Evolutionary conservation across 2,113 vertebrate species (phyloP).

Genomic region (Brienomyrus longianalis): DNA sequence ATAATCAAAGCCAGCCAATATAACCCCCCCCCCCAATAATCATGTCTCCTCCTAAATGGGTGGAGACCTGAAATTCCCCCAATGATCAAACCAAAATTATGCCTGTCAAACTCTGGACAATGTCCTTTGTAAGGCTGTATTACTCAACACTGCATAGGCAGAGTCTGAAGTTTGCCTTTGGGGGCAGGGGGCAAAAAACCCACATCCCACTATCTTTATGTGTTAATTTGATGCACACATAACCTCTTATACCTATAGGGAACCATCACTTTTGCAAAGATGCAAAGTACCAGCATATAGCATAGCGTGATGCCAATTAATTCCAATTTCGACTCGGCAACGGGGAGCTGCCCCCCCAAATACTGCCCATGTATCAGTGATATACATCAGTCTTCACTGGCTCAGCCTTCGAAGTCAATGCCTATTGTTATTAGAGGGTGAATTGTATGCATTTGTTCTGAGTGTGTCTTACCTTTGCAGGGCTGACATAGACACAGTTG

Average conservation of each 20-base stretch:
- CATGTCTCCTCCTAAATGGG: no score
- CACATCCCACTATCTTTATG: neutral
- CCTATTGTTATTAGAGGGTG: neutral
- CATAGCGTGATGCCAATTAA: neutral
- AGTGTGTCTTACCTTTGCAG: slow-evolving; percentile 68
- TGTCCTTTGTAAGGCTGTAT: neutral
- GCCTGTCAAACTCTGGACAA: no score
- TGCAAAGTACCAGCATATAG: neutral
- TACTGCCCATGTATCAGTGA: neutral
- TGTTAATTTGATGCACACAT: neutral
- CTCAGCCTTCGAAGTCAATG: neutral
- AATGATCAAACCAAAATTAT: no score
- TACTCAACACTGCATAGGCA: neutral
- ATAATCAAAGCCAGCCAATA: no score
- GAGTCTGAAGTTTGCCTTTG: neutral
- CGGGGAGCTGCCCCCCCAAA: neutral
- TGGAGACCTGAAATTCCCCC: no score
- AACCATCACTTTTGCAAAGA: neutral
- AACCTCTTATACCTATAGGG: neutral
- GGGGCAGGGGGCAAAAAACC: neutral
- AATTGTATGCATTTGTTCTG: neutral
- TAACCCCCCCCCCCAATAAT: no score
- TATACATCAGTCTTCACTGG: neutral
- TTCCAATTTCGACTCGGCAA: neutral
- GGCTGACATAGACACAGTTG: slow-evolving; percentile 59